Conservation (phyloP, 2,888 invertebrate species). For the Eledona agricola region DNA sequence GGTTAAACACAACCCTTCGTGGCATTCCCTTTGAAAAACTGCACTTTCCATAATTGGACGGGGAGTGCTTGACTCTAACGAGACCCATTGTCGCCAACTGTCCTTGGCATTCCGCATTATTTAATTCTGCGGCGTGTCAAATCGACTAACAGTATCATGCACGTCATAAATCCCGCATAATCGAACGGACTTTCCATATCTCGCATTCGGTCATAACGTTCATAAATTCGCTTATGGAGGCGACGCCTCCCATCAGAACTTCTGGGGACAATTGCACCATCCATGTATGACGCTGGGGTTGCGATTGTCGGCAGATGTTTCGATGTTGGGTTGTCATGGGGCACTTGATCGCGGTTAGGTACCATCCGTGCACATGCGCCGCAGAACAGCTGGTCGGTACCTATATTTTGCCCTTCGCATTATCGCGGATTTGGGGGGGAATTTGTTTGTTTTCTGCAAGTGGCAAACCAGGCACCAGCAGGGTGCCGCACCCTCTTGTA, state of each 20-base stretch:
- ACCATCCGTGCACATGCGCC: conserved; percentile 40
- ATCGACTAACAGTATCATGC: conserved; percentile 50
- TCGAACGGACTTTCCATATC: conserved; percentile 42
- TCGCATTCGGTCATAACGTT: conserved; percentile 40
- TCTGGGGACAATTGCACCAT: conserved; percentile 27
- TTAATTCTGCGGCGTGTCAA: conserved; percentile 53
- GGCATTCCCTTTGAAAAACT: conserved; percentile 15
- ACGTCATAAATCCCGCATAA: conserved; percentile 51
- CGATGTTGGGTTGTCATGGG: conserved; percentile 39
- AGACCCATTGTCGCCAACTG: conserved; percentile 50
- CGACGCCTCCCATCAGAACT: conserved; percentile 41
- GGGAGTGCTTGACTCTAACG: conserved; percentile 40
- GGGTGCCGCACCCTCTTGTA: conserved; percentile 22
- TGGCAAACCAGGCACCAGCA: conserved; percentile 25
- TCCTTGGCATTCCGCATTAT: conserved; percentile 48
- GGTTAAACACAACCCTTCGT: conserved; percentile 16
- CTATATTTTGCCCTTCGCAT: conserved; percentile 26
- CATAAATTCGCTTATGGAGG: conserved; percentile 41
- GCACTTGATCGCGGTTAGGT: conserved; percentile 48
- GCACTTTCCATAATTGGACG: conserved; percentile 30
- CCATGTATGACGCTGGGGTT: conserved; percentile 30
- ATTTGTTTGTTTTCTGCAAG: conserved; percentile 39
- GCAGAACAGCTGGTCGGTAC: conserved; percentile 37
- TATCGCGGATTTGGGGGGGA: conserved; percentile 34
- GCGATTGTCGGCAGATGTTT: conserved; percentile 46